Percentiles rank a stretch among this genome's conserved stretches.
Conservation (phyloP, 2,113 vertebrate species). For the Pavo muticus region DNA sequence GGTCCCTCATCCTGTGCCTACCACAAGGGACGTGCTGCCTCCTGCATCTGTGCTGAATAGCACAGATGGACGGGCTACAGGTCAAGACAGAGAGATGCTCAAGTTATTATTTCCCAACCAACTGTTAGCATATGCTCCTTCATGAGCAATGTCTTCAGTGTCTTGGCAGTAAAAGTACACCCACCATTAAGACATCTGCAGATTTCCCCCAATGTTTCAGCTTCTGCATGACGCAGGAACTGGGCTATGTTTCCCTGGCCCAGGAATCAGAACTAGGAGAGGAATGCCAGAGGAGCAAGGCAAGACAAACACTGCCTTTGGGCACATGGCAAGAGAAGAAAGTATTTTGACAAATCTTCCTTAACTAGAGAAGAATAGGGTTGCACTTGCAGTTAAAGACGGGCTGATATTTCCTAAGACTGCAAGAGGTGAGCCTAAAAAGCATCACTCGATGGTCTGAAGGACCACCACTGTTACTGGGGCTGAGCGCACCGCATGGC, state of each 20-base stretch:
- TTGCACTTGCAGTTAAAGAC: fast-evolving
- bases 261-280: background rate
- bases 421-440: background rate
- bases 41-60: background rate
- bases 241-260: background rate
- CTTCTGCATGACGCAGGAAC: background rate
- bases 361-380: background rate
- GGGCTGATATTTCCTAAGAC: background rate
- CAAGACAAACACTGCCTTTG: background rate
- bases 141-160: background rate
- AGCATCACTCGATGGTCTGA: background rate
- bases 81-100: background rate
- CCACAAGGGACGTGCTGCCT: background rate
- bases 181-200: background rate
- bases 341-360: background rate
- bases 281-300: background rate
- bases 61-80: background rate
- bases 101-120: background rate
- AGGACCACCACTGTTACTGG: fast-evolving
- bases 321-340: background rate
- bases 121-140: fast-evolving
- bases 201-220: background rate
- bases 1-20: too few relatives aligned
- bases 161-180: background rate
- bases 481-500: fast-evolving